Evolutionary conservation across 2,113 vertebrate species (phyloP).

Genomic region (Eclectus roratus): DNA sequence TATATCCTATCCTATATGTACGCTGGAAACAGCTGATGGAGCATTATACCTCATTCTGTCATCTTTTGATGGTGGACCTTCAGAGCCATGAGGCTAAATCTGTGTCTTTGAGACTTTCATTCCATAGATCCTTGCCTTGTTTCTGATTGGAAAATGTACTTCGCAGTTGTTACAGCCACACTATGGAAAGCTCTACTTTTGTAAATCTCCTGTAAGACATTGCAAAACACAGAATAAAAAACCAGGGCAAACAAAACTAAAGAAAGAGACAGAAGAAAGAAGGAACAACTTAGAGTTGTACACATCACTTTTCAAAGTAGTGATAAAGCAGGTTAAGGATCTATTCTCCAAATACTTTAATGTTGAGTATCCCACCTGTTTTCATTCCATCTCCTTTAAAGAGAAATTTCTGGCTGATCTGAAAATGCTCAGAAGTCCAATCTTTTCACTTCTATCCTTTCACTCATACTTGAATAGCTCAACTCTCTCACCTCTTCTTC

Average conservation of each 20-base stretch:
- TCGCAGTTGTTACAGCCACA: neutral
- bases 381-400: neutral
- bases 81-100: neutral
- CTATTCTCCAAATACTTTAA: neutral
- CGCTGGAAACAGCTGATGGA: neutral
- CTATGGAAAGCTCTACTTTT: neutral
- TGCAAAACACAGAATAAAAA: neutral
- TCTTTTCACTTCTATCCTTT: neutral
- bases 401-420: neutral
- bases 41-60: neutral
- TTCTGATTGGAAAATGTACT: neutral
- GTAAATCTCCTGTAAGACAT: neutral
- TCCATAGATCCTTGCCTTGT: neutral
- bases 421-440: neutral
- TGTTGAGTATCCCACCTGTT: neutral
- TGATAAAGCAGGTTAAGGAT: neutral
- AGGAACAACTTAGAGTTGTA: neutral
- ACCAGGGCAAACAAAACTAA: neutral
- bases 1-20: neutral
- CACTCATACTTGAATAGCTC: neutral
- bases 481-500: neutral
- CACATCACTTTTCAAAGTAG: neutral
- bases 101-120: neutral
- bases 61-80: neutral
- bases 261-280: neutral